These are phyloP conservation scores for Hyles lineata DNA, from an alignment of 2,888 invertebrate genomes.

Conservation along the genomic window DNA sequence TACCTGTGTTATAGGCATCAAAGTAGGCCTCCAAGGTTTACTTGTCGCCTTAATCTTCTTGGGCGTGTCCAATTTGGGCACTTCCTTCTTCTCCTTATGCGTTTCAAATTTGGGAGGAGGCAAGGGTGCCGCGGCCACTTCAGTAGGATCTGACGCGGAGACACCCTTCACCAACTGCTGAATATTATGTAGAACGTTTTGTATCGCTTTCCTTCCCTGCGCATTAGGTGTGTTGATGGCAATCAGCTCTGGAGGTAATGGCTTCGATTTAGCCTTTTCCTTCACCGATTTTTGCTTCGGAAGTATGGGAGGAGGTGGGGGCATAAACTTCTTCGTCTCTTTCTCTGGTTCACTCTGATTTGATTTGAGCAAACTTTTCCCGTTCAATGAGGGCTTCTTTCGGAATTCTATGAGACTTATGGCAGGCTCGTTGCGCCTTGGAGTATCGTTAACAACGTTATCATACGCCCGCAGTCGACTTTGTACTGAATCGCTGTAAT, in stretches of 20 bases:
- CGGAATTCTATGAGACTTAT: conserved; percentile 76
- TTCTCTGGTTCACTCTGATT: conserved; percentile 66
- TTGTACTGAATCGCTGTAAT: conserved; percentile 92
- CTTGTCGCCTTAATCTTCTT: conserved; percentile 81
- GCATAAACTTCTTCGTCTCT: conserved; percentile 67
- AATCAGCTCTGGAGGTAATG: conserved; percentile 84
- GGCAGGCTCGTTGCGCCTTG: conserved; percentile 61
- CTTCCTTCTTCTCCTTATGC: conserved; percentile 68
- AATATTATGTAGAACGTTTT: conserved; percentile 78
- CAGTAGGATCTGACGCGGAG: conserved; percentile 75
- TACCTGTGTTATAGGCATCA: conserved; percentile 87
- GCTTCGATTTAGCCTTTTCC: conserved; percentile 67
- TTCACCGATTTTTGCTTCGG: conserved; percentile 64
- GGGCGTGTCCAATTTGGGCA: conserved; percentile 57
- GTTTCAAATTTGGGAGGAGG: conserved; percentile 60
- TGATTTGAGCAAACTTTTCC: conserved; percentile 76
- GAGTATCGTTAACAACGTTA: conserved; percentile 75
- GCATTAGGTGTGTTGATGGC: conserved; percentile 83
- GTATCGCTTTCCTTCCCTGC: conserved; percentile 76
- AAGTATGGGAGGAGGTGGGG: conserved; percentile 64
- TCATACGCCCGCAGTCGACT: conserved; percentile 92
- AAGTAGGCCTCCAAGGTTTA: conserved; percentile 89
- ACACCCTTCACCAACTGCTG: conserved; percentile 80
- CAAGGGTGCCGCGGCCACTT: conserved; percentile 71
- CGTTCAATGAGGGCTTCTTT: conserved; percentile 73